A percentile compares a stretch with the other conserved stretches of the same genome.
Evolutionary conservation across 2,888 invertebrate genomes (phyloP).

Genomic region (Mesorhabditis belari): DNA sequence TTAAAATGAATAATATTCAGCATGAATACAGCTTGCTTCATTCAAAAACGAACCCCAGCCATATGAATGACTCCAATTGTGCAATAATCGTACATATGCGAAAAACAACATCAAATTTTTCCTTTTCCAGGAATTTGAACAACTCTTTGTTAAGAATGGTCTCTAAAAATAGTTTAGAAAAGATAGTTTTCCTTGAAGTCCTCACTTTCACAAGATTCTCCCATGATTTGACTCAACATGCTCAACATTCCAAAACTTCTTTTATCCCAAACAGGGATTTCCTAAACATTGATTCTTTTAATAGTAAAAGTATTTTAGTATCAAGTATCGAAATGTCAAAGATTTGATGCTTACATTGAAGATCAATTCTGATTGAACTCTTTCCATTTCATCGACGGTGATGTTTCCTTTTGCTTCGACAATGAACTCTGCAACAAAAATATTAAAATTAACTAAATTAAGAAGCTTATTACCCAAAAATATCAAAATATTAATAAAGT

Average conservation of each 20-base stretch:
- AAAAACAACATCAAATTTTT: conserved; percentile 40
- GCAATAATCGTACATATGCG: conserved; percentile 37
- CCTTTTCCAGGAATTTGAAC: conserved; percentile 19
- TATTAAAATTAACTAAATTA: not conserved
- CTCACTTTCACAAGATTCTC: conserved; percentile 6
- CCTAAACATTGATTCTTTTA: no score
- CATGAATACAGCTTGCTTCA: not conserved
- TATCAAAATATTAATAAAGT: no score
- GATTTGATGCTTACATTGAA: conserved; percentile 18
- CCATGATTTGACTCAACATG: conserved; percentile 10
- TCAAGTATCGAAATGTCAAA: not conserved
- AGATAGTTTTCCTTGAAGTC: no score
- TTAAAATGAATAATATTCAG: not conserved
- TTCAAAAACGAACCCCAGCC: conserved; percentile 7
- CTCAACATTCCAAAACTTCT: conserved; percentile 6
- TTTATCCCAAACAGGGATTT: not conserved
- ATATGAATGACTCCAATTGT: conserved; percentile 38
- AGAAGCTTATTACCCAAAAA: not conserved
- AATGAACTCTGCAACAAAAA: not conserved
- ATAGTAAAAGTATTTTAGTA: not conserved
- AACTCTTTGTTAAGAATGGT: conserved; percentile 21
- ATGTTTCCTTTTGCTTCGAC: not conserved
- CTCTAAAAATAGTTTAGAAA: conserved; percentile 7
- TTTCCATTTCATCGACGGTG: conserved; percentile 8
- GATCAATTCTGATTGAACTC: conserved; percentile 18